Evolutionary conservation across 2,888 invertebrate genomes (phyloP), one percentile per base, ranked within the genome.

Genomic region (Xanthorhoe spadicearia): DNA sequence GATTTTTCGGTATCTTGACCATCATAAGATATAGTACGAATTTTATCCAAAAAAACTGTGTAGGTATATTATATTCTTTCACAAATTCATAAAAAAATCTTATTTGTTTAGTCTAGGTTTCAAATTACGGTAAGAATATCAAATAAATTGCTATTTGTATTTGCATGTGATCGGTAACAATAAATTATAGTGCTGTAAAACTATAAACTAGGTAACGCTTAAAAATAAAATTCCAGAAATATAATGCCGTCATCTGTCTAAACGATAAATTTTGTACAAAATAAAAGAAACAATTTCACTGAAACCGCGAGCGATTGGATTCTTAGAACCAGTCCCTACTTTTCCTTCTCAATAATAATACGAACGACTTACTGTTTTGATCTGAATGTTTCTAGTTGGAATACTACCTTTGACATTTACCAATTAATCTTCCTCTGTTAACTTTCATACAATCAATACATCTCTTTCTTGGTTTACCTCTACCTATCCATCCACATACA

Each of bases 241-340:
- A 28, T 18, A 32, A 18, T 17, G n/a, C n/a, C 58, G 32, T 58
- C 49, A 32, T 49, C 19, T 50, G 38, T 18, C 35, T 38, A 18
- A 35, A 50, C 28, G 52, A 52, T 28, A 46, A 60, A 59, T 32
- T 51, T 23, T 50, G 49, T 6, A 57, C 15, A 58, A 64, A 62
- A 53, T 59, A 59, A 66, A 48, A 56, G 0, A 32, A 53, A 28
- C 15, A n/a, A 58, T 63, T 64, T 64, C 58, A 53, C 57, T 64
- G 58, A 57, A 64, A 48, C 53, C 46, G 46, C 9, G 8, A 43
- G 18, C 18, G 15, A 19, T 55, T 23, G n/a, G n/a, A 18, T 62
- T 62, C 62, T 51, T 13, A 51, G 62, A 62, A 62, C 23, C 56
- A 54, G 48, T 18, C 35, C 58, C 19, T 10, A 63, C 48, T 63